Evolutionary conservation across 2,113 vertebrate genomes (phyloP).

Genomic region (Rafetus swinhoei): DNA sequence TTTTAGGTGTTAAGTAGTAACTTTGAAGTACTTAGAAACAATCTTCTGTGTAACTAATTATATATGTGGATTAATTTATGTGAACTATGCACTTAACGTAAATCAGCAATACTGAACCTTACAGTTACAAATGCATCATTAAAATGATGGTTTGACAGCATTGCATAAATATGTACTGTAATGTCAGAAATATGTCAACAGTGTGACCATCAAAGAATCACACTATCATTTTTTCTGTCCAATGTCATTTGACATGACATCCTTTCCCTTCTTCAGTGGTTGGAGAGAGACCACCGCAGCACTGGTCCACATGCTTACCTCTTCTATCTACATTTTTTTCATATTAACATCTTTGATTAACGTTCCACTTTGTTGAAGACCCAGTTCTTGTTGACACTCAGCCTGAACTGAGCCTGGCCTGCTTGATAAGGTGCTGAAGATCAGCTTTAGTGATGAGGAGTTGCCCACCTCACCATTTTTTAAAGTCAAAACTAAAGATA

Average conservation of each 20-base stretch:
- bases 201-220: background rate
- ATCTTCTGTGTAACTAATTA: fast-evolving
- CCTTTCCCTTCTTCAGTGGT: background rate
- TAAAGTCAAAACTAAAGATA: background rate
- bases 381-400: background rate
- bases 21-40: background rate
- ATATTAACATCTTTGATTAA: background rate
- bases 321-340: background rate
- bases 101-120: background rate
- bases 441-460: background rate
- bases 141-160: background rate
- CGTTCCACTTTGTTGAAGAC: background rate
- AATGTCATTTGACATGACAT: background rate
- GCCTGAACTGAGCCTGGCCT: background rate
- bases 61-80: fast-evolving
- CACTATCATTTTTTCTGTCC: fast-evolving
- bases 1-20: background rate
- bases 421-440: background rate
- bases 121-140: background rate
- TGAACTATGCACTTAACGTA: background rate
- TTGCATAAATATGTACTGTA: fast-evolving
- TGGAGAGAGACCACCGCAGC: background rate
- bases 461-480: background rate
- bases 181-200: background rate
- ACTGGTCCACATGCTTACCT: background rate